Base-by-base conservation (phyloP, 2,888 invertebrate genomes). In the Rhopalosiphum nymphaeae region DNA sequence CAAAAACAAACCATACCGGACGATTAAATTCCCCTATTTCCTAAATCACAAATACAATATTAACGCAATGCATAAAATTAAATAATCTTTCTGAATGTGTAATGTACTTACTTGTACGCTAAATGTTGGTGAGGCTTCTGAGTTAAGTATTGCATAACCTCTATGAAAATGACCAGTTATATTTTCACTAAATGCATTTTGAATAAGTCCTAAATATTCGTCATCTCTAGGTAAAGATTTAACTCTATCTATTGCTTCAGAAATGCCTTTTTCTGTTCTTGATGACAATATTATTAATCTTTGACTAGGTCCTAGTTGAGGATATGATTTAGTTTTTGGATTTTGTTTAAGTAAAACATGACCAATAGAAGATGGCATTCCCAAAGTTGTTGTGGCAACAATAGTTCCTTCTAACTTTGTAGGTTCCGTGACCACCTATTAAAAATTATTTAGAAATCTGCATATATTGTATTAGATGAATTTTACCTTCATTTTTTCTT, bases 1-100 rank as follows among this genome's bases (percentile, higher is more conserved):
- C 97, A 96, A 97, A 97, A 44, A 97, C 96, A 95, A 97, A 97
- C 97, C 97, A 98, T 56, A 96, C 95, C 90, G 97, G 97, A 11
- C 96, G 95, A 92, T 95, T 95, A 4, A 67, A 61, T 36, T 91
- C 85, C 7, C 53, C 87, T n/a, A 89, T 93, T 94, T 95, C 95
- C 95, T 95, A 87, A 29, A 46, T 13, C 10, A 67, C 5, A 42
- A 61, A 46, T 57, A 61, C n/a, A 29, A 26, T 42, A 13, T 49
- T 29, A 26, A 46, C 46, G 49, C 26, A 29, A 42, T 49, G 25
- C 29, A 26, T 57, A 56, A 3, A 1, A 57, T 57, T 91, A 11
- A 91, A 86, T 16, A 3, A 87, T 25, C 13, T 9, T 42, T 25
- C 1, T 53, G 7, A 88, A 49, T 53, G 21, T 67, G 9, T 36